Evolutionary conservation across 2,113 vertebrate species (phyloP).

Genomic region (Trachemys scripta): DNA sequence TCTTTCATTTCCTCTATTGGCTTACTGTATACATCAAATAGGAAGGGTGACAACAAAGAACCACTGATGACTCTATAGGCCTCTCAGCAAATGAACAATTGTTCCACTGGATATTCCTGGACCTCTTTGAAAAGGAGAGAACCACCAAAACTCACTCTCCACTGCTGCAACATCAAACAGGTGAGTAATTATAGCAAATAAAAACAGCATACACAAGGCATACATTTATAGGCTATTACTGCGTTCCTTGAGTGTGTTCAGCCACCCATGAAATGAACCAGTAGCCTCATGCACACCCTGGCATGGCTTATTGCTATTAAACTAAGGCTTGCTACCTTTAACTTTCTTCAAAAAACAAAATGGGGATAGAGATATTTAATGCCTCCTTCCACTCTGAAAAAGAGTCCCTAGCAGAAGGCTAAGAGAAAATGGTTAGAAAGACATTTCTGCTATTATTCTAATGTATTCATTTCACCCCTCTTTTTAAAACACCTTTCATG

Average conservation of each 20-base stretch:
- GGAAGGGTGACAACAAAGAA: neutral
- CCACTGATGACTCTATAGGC: rapidly evolving
- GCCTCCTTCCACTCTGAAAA: neutral
- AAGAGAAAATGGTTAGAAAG: neutral
- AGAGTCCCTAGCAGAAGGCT: neutral
- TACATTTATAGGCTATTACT: neutral
- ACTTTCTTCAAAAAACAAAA: neutral
- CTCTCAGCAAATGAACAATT: neutral
- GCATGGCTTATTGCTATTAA: neutral
- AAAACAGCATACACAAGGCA: neutral
- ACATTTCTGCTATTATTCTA: neutral
- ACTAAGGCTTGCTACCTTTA: neutral
- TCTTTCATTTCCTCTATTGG: rapidly evolving
- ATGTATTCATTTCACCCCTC: neutral
- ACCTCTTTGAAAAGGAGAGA: neutral
- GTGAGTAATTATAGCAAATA: neutral
- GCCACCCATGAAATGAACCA: neutral
- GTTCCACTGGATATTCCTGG: neutral
- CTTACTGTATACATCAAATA: neutral
- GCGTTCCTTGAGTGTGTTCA: neutral
- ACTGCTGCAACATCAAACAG: rapidly evolving
- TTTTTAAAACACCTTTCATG: neutral
- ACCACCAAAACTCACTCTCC: neutral
- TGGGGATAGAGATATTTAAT: neutral
- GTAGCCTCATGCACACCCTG: neutral